A percentile compares a stretch with the other conserved stretches of the same genome.
These are phyloP conservation scores for Heliconius hortense DNA, from an alignment of 2,888 invertebrate genomes.

Conservation along the genomic window DNA sequence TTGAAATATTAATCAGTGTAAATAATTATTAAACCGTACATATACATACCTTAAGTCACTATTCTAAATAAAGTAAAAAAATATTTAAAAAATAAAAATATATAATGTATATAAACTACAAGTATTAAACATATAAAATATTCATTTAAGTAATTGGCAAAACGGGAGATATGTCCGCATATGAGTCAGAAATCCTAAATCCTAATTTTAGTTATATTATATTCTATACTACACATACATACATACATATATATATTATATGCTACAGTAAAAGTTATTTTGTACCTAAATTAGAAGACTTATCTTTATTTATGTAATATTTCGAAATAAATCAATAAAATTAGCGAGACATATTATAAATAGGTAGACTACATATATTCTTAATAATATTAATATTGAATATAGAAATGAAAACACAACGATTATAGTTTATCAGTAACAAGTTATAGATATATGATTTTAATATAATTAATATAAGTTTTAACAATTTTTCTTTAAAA, in stretches of 20 bases:
- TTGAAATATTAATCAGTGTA: too few relatives aligned
- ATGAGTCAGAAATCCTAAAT: conserved; percentile 32
- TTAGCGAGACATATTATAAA: not conserved
- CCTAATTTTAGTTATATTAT: conserved; percentile 7
- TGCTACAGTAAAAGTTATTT: conserved; percentile 7
- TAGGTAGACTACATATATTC: not conserved
- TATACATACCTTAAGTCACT: not conserved
- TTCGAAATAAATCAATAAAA: not conserved
- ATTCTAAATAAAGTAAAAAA: not conserved
- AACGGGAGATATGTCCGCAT: conserved; percentile 67
- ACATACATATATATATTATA: too few relatives aligned
- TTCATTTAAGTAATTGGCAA: conserved; percentile 77
- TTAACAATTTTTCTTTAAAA: not conserved
- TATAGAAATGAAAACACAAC: not conserved
- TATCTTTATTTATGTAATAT: conserved; percentile 2
- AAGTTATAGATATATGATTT: not conserved
- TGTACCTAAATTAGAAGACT: conserved; percentile 11
- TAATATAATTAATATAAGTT: not conserved
- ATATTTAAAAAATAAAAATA: not conserved
- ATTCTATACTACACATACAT: not conserved
- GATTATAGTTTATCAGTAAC: not conserved
- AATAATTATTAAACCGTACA: too few relatives aligned
- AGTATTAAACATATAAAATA: conserved; percentile 53
- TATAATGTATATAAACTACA: conserved; percentile 1
- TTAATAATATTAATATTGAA: not conserved